Conservation (phyloP, 1,140 invertebrate species). For the Saccostrea cuccullata region DNA sequence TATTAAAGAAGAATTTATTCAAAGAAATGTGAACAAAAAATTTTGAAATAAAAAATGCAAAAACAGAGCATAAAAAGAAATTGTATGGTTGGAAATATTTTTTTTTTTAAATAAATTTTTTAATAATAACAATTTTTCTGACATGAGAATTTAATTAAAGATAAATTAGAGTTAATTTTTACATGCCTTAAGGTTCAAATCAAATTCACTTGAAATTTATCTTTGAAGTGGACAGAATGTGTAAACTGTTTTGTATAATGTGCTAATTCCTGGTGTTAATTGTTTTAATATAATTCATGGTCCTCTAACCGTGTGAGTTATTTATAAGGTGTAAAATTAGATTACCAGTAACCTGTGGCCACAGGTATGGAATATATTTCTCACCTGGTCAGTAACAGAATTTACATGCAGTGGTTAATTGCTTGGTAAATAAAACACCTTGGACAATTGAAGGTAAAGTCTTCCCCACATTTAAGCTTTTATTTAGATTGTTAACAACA, state of each 20-base stretch:
- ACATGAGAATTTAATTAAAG: background rate
- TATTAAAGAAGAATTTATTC: too few relatives aligned
- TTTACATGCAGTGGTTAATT: constrained; percentile 37
- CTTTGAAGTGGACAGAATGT: constrained; percentile 8
- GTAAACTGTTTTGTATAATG: constrained; percentile 16
- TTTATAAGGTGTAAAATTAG: constrained; percentile 35
- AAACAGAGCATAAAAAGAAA: too few relatives aligned
- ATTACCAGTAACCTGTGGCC: constrained; percentile 16
- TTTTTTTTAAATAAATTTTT: background rate
- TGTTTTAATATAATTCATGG: constrained; percentile 29
- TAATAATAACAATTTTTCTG: background rate
- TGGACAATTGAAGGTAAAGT: background rate
- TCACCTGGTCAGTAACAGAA: constrained; percentile 25
- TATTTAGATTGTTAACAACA: constrained; percentile 24
- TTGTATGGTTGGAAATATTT: too few relatives aligned
- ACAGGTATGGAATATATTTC: constrained; percentile 30
- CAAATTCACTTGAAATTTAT: constrained; percentile 4
- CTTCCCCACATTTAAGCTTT: constrained; percentile 18
- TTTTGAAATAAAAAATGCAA: too few relatives aligned
- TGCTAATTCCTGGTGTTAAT: constrained; percentile 16
- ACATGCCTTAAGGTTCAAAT: background rate
- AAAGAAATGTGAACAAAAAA: too few relatives aligned
- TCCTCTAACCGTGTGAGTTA: background rate
- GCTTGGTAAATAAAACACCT: constrained; percentile 31
- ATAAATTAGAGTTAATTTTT: constrained; percentile 9